Evolutionary conservation across 2,888 invertebrate genomes (phyloP).

Genomic region (Boloria selene): DNA sequence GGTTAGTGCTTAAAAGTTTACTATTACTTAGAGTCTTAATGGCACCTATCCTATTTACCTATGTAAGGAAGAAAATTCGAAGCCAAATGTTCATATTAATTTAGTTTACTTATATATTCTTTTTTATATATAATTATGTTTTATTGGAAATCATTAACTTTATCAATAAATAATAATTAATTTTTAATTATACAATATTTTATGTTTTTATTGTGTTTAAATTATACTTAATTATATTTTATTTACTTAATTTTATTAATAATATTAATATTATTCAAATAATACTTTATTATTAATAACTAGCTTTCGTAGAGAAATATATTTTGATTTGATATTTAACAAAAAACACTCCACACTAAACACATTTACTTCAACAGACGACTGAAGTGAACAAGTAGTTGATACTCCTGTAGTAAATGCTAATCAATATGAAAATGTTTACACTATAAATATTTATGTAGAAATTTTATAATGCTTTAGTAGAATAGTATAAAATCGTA

Average conservation of each 20-base stretch:
- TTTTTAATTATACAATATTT: too few species aligned
- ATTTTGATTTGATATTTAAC: neutral
- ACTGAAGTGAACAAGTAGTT: constrained; percentile 29
- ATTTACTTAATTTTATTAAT: too few species aligned
- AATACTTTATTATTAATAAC: neutral
- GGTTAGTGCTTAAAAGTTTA: constrained; percentile 60
- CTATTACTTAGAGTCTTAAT: constrained; percentile 2
- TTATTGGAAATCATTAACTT: too few species aligned
- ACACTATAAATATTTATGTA: constrained; percentile 8
- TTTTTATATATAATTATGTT: too few species aligned
- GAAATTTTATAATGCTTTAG: constrained; percentile 31
- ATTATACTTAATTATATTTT: too few species aligned
- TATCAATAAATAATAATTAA: too few species aligned
- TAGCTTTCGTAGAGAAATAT: neutral
- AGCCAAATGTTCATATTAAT: too few species aligned
- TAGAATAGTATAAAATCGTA: constrained; percentile 32
- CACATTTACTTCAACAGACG: constrained; percentile 27
- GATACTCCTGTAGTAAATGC: constrained; percentile 6
- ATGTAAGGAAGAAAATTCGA: neutral
- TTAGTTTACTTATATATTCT: too few species aligned
- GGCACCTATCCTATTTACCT: neutral
- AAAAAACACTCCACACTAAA: constrained; percentile 22
- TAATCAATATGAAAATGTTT: constrained; percentile 10
- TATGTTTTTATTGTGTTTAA: too few species aligned
- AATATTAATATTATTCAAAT: neutral